These are phyloP conservation scores for Merodon equestris DNA, from an alignment of 2,888 invertebrate species.

Conservation along the genomic window DNA sequence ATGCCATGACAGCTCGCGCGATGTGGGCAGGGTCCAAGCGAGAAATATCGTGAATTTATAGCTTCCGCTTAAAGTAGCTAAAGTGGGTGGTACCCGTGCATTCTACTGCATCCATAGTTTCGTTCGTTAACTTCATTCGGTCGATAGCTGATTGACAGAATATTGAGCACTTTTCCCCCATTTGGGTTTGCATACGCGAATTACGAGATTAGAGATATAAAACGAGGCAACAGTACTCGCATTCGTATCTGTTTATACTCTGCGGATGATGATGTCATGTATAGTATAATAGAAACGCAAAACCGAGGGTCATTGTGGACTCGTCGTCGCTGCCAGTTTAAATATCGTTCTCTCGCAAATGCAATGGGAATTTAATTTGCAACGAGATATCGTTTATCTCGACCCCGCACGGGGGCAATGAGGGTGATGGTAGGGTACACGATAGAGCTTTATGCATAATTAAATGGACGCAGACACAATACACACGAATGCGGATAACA, in stretches of 20 bases:
- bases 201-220: too few species aligned
- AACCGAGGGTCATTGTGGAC: constrained; percentile 18
- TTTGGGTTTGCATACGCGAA: too few species aligned
- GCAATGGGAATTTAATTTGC: constrained; percentile 52
- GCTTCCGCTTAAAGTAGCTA: constrained; percentile 58
- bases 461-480: constrained; percentile 2
- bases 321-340: too few species aligned
- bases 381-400: constrained; percentile 32
- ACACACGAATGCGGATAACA: constrained; percentile 5
- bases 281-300: constrained; percentile 1
- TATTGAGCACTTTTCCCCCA: constrained; percentile 32
- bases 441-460: constrained; percentile 16
- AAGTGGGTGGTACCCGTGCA: constrained; percentile 12
- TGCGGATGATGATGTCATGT: constrained; percentile 35
- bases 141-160: constrained; percentile 55
- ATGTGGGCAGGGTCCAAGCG: too few species aligned
- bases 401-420: background rate
- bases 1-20: too few species aligned
- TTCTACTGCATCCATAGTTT: too few species aligned
- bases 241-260: background rate
- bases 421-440: too few species aligned
- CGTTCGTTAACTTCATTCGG: constrained; percentile 22
- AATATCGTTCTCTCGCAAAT: constrained; percentile 21
- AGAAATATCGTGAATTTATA: constrained; percentile 51
- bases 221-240: too few species aligned